A percentile compares a stretch with the other conserved stretches of the same genome.
Conservation (phyloP, 2,797 vertebrate genomes). For the Esox lucius region DNA sequence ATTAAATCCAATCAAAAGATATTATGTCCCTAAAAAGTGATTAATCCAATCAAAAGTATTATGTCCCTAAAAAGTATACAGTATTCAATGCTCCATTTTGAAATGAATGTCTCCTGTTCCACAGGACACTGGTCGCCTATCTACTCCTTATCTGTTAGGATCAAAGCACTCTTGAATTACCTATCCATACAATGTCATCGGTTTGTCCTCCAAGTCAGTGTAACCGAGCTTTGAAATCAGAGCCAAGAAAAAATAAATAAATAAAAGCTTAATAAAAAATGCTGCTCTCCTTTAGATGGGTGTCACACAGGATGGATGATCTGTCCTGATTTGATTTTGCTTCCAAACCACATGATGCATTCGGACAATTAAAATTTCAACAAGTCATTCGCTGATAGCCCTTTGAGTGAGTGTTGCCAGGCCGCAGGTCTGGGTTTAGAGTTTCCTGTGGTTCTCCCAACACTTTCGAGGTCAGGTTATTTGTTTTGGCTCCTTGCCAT, state of each 20-base stretch:
- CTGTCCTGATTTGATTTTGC: conserved; percentile 74
- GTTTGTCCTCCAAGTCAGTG: conserved; percentile 71
- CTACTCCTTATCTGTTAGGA: conserved; percentile 72
- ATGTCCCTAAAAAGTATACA: conserved; percentile 42
- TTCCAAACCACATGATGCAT: conserved; percentile 81
- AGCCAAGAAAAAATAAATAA: conserved; percentile 72
- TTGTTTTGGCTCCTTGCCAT: conserved; percentile 69
- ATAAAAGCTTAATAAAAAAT: conserved; percentile 76
- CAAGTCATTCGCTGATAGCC: conserved; percentile 80
- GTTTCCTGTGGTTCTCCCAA: conserved; percentile 78
- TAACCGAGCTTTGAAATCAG: conserved; percentile 74
- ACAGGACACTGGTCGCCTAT: conserved; percentile 77
- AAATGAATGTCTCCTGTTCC: conserved; percentile 72
- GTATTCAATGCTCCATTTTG: conserved; percentile 68
- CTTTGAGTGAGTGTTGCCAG: conserved; percentile 59
- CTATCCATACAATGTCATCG: conserved; percentile 69
- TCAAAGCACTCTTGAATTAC: conserved; percentile 76
- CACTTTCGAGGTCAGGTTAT: conserved; percentile 69
- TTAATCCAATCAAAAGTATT: not conserved
- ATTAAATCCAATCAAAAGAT: not conserved
- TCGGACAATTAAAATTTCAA: conserved; percentile 87
- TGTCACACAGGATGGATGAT: conserved; percentile 67
- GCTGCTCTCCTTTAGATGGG: conserved; percentile 67
- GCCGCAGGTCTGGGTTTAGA: conserved; percentile 66
- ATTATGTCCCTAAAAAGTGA: conserved; percentile 25